Percentiles rank a stretch among this genome's conserved stretches.
phyloP scores from a whole-genome alignment of 2,113 vertebrate genomes.

The Xiphophorus maculatus region DNA sequence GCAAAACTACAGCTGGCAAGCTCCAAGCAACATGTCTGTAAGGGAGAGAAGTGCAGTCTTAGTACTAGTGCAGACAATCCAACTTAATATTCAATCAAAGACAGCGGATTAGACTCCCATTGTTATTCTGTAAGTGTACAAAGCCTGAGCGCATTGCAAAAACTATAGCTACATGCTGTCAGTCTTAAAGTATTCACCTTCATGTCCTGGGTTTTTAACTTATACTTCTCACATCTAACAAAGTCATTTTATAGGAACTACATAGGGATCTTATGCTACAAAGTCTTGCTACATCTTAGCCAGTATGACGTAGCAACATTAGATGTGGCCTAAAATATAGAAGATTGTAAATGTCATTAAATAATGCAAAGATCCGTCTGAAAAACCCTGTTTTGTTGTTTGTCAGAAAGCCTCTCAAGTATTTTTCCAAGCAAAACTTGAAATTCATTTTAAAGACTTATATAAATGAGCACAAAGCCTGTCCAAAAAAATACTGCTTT shows the following conservation, averaged over 20 bases:
- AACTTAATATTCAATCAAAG: not conserved
- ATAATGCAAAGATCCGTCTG: conserved; percentile 10
- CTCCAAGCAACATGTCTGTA: not conserved
- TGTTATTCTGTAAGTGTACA: not conserved
- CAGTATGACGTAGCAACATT: conserved; percentile 69
- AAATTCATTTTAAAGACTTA: conserved; percentile 13
- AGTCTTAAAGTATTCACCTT: too few relatives aligned
- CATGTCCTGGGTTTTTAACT: too few relatives aligned
- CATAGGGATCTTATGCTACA: too few relatives aligned
- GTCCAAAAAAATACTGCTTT: not conserved
- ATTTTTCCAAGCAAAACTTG: conserved; percentile 8
- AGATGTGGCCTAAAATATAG: conserved; percentile 67
- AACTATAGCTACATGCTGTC: too few relatives aligned
- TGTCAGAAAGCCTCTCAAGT: conserved; percentile 14
- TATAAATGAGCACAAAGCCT: not conserved
- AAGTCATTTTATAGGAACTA: too few relatives aligned
- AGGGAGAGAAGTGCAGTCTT: not conserved
- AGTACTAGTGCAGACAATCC: not conserved
- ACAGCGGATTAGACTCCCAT: not conserved
- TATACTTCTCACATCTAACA: too few relatives aligned
- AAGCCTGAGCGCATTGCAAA: not conserved
- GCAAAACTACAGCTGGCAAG: too few relatives aligned
- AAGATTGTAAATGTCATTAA: conserved; percentile 42
- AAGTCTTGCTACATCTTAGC: too few relatives aligned
- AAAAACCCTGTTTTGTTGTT: conserved; percentile 22